Conservation (phyloP, 2,797 vertebrate species). For the Thunnus albacares region DNA sequence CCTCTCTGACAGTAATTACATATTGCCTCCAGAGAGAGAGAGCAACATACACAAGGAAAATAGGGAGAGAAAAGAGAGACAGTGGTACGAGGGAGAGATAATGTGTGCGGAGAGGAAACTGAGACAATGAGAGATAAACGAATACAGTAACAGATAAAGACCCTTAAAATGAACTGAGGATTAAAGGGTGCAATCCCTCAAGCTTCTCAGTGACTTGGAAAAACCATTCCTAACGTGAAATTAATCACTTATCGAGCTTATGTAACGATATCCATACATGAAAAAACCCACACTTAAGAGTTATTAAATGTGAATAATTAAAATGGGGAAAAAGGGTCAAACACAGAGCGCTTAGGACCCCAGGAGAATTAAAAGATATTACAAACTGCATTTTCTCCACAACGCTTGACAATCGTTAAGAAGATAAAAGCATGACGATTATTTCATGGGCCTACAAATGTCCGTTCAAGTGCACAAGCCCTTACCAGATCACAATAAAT, state of each 20-base stretch:
- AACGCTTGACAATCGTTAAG: conserved; percentile 31
- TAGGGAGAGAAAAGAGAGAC: conserved; percentile 36
- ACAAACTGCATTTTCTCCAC: conserved; percentile 53
- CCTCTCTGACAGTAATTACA: conserved; percentile 84
- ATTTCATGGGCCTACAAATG: conserved; percentile 20
- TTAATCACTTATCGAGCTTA: conserved; percentile 67
- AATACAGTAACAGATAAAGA: conserved; percentile 69
- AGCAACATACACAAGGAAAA: conserved; percentile 55
- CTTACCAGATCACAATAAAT: conserved; percentile 39
- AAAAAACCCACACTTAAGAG: conserved; percentile 58
- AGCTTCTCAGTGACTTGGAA: conserved; percentile 67
- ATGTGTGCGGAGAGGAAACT: conserved; percentile 40
- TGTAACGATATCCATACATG: conserved; percentile 60
- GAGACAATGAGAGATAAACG: conserved; percentile 70
- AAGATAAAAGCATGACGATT: conserved; percentile 34
- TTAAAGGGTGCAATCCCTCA: conserved; percentile 72
- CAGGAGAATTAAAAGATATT: conserved; percentile 58
- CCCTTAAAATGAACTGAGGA: conserved; percentile 68
- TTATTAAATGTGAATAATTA: conserved; percentile 84
- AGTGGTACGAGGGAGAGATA: conserved; percentile 27
- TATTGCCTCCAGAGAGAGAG: conserved; percentile 74
- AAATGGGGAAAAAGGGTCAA: conserved; percentile 66
- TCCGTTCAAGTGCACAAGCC: conserved; percentile 30
- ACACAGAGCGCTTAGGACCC: conserved; percentile 43
- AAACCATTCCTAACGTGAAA: conserved; percentile 57